Evolutionary conservation across 2,797 vertebrate species (phyloP), one percentile per base, ranked within the genome.

Genomic region (Argentina silus): DNA sequence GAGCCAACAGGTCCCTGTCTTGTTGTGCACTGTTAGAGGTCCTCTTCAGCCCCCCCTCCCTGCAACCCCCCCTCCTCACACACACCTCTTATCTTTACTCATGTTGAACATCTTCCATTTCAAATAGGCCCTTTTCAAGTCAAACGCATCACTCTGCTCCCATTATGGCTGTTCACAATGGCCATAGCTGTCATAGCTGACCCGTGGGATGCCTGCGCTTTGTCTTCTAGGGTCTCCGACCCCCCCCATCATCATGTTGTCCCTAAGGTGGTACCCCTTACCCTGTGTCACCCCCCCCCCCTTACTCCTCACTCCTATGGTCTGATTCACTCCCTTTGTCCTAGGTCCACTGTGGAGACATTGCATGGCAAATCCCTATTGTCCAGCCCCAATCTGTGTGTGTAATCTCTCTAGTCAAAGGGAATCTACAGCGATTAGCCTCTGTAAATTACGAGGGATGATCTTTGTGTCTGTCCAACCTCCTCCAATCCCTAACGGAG

Each of bases 341-440:
- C 53, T 0, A 56, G 69, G 84, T 88, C 90, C 88, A 86, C 87
- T 88, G 90, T 66, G 80, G 82, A 88, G 87, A 91, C 88, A 83
- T 91, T 88, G 90, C 87, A 85, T 84, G 77, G 76, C 78, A 89
- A 87, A 88, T 89, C 91, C 90, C 89, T 64, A 91, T 93, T 93
- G 91, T 93, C 81, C 83, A 2, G 67, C 76, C 72, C 75, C 27
- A 21, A 78, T 81, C 83, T 83, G 84, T 78, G 82, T 74, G 59
- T 91, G 90, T 93, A 92, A 93, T 92, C 90, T 91, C 89, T 79
- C 89, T 89, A 86, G 85, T 93, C 88, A 89, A 87, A 84, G 83
- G 83, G 90, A 90, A 91, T 90, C 89, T 86, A 84, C 84, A 78
- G 88, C 87, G 93, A 92, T 94, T 92, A 93, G 85, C 90, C 87